phyloP scores from a whole-genome alignment of 2,888 invertebrate genomes.

The Cyrtodaria siliqua region DNA sequence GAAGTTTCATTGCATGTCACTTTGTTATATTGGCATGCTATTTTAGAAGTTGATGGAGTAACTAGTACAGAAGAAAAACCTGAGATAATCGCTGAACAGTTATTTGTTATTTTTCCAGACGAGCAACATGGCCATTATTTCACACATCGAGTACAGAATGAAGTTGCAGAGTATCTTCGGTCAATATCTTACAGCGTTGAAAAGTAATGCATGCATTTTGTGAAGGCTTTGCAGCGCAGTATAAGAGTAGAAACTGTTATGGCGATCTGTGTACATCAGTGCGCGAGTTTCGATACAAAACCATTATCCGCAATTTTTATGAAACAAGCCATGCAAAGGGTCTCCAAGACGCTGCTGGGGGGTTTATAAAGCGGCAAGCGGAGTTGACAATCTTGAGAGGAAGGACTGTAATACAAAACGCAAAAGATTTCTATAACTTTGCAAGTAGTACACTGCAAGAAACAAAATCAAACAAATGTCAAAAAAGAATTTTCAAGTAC shows the following conservation, averaged over 20 bases:
- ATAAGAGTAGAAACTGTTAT: constrained; percentile 50
- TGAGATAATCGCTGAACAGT: constrained; percentile 35
- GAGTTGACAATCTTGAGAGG: constrained; percentile 44
- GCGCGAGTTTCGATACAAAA: constrained; percentile 18
- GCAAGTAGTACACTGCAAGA: constrained; percentile 9
- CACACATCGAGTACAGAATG: constrained; percentile 33
- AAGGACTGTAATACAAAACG: constrained; percentile 28
- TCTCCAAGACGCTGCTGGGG: constrained; percentile 51
- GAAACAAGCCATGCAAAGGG: constrained; percentile 45
- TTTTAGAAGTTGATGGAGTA: constrained; percentile 29
- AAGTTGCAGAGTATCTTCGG: constrained; percentile 38
- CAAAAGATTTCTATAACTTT: constrained; percentile 39
- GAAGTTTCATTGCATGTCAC: constrained; percentile 41
- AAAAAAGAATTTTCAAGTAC: constrained; percentile 39
- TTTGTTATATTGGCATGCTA: constrained; percentile 33
- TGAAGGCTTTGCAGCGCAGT: constrained; percentile 43
- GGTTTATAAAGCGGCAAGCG: constrained; percentile 38
- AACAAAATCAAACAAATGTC: constrained; percentile 31
- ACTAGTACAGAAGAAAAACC: constrained; percentile 28
- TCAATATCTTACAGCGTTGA: constrained; percentile 1
- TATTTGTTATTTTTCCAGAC: constrained; percentile 35
- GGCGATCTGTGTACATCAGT: neutral
- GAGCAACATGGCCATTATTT: constrained; percentile 38
- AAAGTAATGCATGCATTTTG: constrained; percentile 46
- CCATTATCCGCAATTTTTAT: constrained; percentile 31